Conservation (phyloP, 2,888 invertebrate species). For the Nemoura dubitans region DNA sequence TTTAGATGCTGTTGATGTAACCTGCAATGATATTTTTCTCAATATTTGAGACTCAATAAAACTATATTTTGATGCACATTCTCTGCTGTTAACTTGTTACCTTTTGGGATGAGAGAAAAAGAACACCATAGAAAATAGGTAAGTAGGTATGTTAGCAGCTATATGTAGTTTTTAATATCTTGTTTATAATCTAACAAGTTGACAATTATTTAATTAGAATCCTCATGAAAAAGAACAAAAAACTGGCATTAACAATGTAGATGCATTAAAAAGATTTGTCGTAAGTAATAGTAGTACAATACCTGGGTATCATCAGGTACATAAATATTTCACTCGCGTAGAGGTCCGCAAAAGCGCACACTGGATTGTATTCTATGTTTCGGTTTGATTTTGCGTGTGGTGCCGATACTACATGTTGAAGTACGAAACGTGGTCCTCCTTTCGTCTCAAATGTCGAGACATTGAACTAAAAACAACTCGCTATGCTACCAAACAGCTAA, state of each 20-base stretch:
- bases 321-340: background rate
- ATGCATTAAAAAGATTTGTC: background rate
- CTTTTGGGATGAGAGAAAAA: background rate
- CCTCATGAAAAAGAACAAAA: background rate
- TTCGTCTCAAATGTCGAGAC: background rate
- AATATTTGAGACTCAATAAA: slow-evolving; percentile 40
- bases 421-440: slow-evolving; percentile 12
- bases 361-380: slow-evolving; percentile 2
- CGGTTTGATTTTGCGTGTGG: background rate
- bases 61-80: slow-evolving; percentile 39
- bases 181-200: slow-evolving; percentile 16
- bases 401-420: background rate
- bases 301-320: background rate
- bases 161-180: background rate
- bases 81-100: slow-evolving; percentile 8
- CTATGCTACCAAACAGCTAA: slow-evolving; percentile 4
- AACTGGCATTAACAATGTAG: background rate
- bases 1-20: background rate
- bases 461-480: background rate
- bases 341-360: slow-evolving; percentile 8
- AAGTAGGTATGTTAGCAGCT: background rate
- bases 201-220: slow-evolving; percentile 3
- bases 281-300: background rate
- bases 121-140: background rate
- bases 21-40: slow-evolving; percentile 26